Conservation (phyloP, 2,797 vertebrate species). For the Urophycis tenuis region DNA sequence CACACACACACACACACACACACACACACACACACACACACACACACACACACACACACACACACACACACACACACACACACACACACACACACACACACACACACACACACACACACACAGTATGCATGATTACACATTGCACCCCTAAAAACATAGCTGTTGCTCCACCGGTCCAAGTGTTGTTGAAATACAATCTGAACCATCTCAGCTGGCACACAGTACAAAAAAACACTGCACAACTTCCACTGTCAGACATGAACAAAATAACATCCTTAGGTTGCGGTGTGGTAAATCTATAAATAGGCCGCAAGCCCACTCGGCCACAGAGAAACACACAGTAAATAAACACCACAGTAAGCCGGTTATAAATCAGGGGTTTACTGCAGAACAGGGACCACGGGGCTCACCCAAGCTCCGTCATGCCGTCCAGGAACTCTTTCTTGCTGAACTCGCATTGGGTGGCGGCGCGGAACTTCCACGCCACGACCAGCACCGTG, state of each 20-base stretch:
- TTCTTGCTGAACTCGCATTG: conserved; percentile 98
- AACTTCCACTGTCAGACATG: background rate
- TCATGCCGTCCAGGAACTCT: conserved; percentile 96
- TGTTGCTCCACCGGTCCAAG: background rate
- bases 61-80: conserved; percentile 3
- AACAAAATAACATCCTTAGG: conserved; percentile 43
- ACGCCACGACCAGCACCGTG: conserved; percentile 89
- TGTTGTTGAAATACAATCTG: background rate
- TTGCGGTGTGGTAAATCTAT: background rate
- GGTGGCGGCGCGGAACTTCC: conserved; percentile 95
- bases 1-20: background rate
- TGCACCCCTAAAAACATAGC: background rate
- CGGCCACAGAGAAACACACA: conserved; percentile 35
- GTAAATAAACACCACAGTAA: conserved; percentile 36
- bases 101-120: background rate
- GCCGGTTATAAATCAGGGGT: conserved; percentile 38
- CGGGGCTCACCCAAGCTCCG: conserved; percentile 86
- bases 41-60: background rate
- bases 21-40: background rate
- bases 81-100: background rate
- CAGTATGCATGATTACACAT: conserved; percentile 4
- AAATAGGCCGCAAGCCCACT: conserved; percentile 6
- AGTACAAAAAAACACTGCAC: conserved; percentile 32
- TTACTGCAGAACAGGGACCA: conserved; percentile 27
- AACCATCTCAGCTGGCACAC: background rate